Evolutionary conservation across 2,797 vertebrate species (phyloP).

Genomic region (Cynopterus sphinx): DNA sequence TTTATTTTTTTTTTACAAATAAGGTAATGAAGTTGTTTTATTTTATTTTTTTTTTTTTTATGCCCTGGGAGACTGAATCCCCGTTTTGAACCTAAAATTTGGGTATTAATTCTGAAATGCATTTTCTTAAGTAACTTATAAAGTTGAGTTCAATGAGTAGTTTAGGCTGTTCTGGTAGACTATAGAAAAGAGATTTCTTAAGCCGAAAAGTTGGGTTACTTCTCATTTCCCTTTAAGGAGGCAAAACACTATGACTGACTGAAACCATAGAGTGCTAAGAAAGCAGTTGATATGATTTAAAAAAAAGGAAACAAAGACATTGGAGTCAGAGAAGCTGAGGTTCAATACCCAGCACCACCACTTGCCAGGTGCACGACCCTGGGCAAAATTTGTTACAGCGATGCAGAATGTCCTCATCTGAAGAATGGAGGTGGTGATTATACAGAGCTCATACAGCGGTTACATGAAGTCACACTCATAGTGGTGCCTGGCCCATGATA

Average conservation of each 20-base stretch:
- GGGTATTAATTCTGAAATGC: background rate
- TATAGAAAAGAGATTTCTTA: background rate
- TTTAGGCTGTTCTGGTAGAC: background rate
- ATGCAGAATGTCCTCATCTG: background rate
- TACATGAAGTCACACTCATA: background rate
- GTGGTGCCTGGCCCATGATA: background rate
- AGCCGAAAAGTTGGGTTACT: background rate
- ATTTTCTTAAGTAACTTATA: background rate
- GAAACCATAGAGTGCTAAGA: background rate
- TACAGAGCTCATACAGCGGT: background rate
- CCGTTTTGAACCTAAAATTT: slow-evolving; percentile 28
- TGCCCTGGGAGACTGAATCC: background rate
- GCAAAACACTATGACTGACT: background rate
- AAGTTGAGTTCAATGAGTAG: background rate
- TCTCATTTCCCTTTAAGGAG: background rate
- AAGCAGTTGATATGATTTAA: background rate
- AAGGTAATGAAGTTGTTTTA: too few species aligned
- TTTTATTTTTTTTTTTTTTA: slow-evolving; percentile 40
- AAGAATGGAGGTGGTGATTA: background rate
- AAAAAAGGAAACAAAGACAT: background rate
- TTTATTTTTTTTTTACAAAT: too few species aligned
- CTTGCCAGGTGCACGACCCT: background rate
- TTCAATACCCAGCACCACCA: background rate
- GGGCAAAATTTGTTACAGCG: background rate
- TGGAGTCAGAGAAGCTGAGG: background rate